Percentiles rank a stretch among this genome's conserved stretches.
Evolutionary conservation across 2,113 vertebrate genomes (phyloP).

Genomic region (Pteropus alecto): DNA sequence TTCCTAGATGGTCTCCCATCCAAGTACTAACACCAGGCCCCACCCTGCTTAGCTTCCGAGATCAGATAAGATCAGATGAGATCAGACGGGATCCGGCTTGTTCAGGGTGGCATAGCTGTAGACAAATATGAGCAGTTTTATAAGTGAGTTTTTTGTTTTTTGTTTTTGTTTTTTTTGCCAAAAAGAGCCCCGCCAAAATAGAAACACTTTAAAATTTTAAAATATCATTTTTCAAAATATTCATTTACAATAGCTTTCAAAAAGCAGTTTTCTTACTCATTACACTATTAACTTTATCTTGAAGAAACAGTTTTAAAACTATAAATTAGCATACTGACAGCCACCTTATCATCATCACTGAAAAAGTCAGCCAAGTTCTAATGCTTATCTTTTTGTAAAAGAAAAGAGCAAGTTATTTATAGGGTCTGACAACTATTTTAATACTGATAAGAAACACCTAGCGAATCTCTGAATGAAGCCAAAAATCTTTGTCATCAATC

Average conservation of each 20-base stretch:
- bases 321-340: conserved; percentile 10
- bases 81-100: too few relatives aligned
- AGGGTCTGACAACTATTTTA: conserved; percentile 53
- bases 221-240: conserved; percentile 50
- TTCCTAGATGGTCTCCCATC: too few relatives aligned
- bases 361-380: conserved; percentile 39
- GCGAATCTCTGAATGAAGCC: background rate
- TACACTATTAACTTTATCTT: conserved; percentile 22
- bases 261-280: conserved; percentile 44
- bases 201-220: conserved; percentile 25
- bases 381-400: conserved; percentile 38
- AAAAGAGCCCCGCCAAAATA: background rate
- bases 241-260: conserved; percentile 45
- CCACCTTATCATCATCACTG: background rate
- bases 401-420: conserved; percentile 50
- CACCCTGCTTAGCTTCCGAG: too few relatives aligned
- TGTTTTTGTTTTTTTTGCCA: background rate
- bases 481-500: background rate
- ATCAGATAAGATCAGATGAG: too few relatives aligned
- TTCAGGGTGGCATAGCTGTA: too few relatives aligned
- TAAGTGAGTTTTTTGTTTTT: background rate
- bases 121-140: too few relatives aligned
- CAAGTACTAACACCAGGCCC: too few relatives aligned
- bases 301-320: conserved; percentile 40
- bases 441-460: background rate